Base-by-base conservation (phyloP, 2,797 vertebrate genomes). In the Nyctibius grandis region DNA sequence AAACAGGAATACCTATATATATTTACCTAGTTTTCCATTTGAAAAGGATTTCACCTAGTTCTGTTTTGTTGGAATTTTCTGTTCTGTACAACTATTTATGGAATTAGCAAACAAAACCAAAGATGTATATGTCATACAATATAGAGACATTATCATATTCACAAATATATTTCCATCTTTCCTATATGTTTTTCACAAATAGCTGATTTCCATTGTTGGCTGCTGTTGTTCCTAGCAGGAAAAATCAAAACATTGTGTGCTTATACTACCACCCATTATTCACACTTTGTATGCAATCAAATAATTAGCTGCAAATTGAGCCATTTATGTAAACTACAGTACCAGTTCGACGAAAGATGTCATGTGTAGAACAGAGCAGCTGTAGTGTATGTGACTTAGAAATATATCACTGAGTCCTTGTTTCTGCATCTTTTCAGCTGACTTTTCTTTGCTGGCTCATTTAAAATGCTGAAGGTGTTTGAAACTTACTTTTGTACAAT, bases 291-390 rank as follows among this genome's bases (percentile, higher is more conserved):
- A 86, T 67, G 42, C 21, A 94, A 94, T 90, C 83, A 95, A 91
- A 94, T 85, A 92, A 95, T 91, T 93, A 96, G 65, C 54, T 92
- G 57, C 21, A 93, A 91, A 90, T 84, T 78, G 80, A 87, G 85
- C 80, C 88, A 96, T 95, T 94, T 93, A 31, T 65, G 89, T 79
- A 59, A 91, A 42, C 25, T 88, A 64, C 12, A 57, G 38, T 68
- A 54, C 36, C 51, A 92, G 31, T 25, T 94, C 57, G 80, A 75
- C 59, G 88, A 95, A 95, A 86, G 28, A 83, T 88, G 47, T 40
- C 22, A 3, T 13, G 19, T 53, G 28, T 63, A 47, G 51, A 93
- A 88, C n/a, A 69, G 18, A 88, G 69, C 31, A 48, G 10, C 33
- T 80, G 89, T 61, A 72, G 21, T 21, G 18, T 12, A 60, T 44